These are phyloP conservation scores for Ciconia nigra DNA, from an alignment of 2,797 vertebrate species.

Conservation along the genomic window DNA sequence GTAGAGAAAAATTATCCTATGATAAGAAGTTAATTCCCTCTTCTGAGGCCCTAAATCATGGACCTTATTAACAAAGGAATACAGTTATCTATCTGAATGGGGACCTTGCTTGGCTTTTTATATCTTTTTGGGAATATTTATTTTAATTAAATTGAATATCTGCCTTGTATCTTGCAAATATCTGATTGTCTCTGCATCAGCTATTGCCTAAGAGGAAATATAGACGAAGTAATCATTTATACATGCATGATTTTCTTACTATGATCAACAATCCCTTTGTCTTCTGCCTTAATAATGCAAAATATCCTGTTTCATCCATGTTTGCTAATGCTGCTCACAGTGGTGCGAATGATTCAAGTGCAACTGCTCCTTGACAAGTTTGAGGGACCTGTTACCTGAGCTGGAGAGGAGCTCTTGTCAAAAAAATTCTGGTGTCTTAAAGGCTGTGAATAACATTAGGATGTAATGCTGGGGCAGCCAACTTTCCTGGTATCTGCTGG, in stretches of 20 bases:
- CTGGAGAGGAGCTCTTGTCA: neutral
- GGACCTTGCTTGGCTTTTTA: constrained; percentile 9
- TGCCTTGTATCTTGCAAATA: constrained; percentile 47
- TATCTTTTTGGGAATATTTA: constrained; percentile 39
- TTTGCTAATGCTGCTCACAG: neutral
- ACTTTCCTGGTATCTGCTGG: neutral
- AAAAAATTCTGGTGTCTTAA: neutral
- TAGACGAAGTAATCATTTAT: constrained; percentile 21
- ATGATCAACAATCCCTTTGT: constrained; percentile 13
- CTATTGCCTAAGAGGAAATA: constrained; percentile 39
- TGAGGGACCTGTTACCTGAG: neutral
- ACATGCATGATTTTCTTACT: constrained; percentile 6
- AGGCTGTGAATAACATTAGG: neutral
- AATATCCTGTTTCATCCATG: neutral
- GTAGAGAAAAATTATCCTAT: neutral
- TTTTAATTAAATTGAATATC: constrained; percentile 58
- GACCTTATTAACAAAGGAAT: neutral
- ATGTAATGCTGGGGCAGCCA: neutral
- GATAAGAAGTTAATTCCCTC: neutral
- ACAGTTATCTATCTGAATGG: constrained; percentile 2
- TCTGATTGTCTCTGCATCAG: constrained; percentile 28
- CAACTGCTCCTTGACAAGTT: neutral
- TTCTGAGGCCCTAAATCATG: neutral
- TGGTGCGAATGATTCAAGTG: neutral
- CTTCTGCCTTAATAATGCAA: constrained; percentile 24